These are phyloP conservation scores for Hyles vespertilio DNA, from an alignment of 1,140 invertebrate genomes.

Conservation along the genomic window DNA sequence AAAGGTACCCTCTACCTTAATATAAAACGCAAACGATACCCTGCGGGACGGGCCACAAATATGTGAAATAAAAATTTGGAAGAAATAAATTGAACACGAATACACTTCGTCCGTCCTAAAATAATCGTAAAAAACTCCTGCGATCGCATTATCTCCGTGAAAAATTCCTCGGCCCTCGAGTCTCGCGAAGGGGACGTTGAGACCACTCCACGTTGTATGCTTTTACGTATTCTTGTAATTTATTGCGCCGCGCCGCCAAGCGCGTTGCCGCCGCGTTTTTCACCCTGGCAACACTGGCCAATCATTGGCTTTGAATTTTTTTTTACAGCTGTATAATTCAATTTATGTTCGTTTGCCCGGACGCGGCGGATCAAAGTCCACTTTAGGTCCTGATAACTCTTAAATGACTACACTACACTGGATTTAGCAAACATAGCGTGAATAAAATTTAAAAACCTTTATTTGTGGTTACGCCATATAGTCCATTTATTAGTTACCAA, in stretches of 20 bases:
- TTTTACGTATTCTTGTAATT: constrained; percentile 47
- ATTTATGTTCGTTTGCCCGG: too few species aligned
- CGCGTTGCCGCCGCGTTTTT: constrained; percentile 29
- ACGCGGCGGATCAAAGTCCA: too few species aligned
- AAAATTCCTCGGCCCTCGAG: not conserved
- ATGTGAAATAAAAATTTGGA: not conserved
- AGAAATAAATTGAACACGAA: constrained; percentile 5
- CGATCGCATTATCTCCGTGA: constrained; percentile 18
- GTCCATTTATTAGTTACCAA: too few species aligned
- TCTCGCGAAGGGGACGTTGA: not conserved
- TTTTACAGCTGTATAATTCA: constrained; percentile 4
- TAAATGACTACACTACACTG: too few species aligned
- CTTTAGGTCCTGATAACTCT: too few species aligned
- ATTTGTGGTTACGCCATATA: too few species aligned
- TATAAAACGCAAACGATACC: too few species aligned
- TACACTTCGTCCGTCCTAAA: constrained; percentile 10
- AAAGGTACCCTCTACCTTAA: not conserved
- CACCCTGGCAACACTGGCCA: constrained; percentile 30
- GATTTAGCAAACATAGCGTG: too few species aligned
- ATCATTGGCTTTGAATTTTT: constrained; percentile 27
- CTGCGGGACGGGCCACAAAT: not conserved
- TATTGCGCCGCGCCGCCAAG: constrained; percentile 27
- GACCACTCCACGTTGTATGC: constrained; percentile 18
- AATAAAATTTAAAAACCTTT: too few species aligned
- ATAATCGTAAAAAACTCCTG: constrained; percentile 4